Evolutionary conservation across 2,888 invertebrate species (phyloP), one percentile per base, ranked within the genome.

Genomic region (Drosophila rellima): DNA sequence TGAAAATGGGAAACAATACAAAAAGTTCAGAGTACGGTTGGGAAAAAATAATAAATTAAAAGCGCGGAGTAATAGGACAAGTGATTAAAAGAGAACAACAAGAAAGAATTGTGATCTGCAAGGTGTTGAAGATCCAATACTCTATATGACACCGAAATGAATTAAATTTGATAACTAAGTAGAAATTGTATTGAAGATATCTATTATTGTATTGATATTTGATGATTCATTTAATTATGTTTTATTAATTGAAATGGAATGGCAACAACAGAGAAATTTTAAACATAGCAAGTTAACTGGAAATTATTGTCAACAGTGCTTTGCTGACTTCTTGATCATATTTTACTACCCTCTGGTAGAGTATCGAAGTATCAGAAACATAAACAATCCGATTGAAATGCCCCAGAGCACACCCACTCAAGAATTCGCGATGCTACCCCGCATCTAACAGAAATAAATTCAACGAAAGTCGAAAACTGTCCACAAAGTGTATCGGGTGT

Each of bases 41-140:
- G 33, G 18, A 33, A 47, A 70, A 77, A 64, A 69, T 82, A 74
- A 85, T 88, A 85, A 83, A 88, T 85, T 82, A 83, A 83, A 83
- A 82, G 72, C 71, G 57, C 61, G 62, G 54, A 66, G 52, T 67
- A 78, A 88, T 80, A 88, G 83, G 83, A 86, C 83, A 83, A 86
- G 80, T 82, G 71, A 77, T 88, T 88, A 64, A 67, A 64, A 56
- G 40, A 48, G 42, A 61, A 57, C 42, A 29, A 44, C 37, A 56
- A 33, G 15, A 11, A 31, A 11, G n/a, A 17, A 17, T 10, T 15
- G 7, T 39, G 11, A 3, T 2, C 2, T 8, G 8, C n/a, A 33
- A 8, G 7, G 11, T 18, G 26, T 26, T 33, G 45, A 37, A 18
- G 8, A 26, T 1, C 3, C 1, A n/a, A 62, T 54, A 20, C 54